Base-by-base conservation (phyloP, 2,113 vertebrate genomes). In the Numenius arquata region DNA sequence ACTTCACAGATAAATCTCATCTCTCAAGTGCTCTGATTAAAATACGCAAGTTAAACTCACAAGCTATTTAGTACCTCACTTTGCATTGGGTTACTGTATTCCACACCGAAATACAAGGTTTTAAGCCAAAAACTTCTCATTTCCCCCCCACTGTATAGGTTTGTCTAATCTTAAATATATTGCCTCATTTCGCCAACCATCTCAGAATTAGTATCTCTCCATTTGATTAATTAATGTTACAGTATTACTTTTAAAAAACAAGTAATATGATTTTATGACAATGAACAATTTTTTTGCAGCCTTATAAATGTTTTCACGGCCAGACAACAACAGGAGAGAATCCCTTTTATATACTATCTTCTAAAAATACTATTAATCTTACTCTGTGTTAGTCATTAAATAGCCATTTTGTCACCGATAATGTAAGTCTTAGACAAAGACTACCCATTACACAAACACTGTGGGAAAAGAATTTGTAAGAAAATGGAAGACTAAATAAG, bases 401-500 rank as follows among this genome's bases (percentile, higher is more conserved):
- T 4, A 58, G 50, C 55, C 25, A 67, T 56, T 84, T 75, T 75
- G 56, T 81, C 94, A 85, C 22, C 23, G 26, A n/a, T n/a, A 80
- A 47, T 6, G 0, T 8, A 34, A 38, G 10, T 63, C 63, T 47
- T 81, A n/a, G 62, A 47, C 15, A 71, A 88, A 86, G 61, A 63
- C 74, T 71, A 80, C 11, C 12, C 81, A 74, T 73, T 85, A 96
- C 89, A 89, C n/a, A 86, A 76, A 70, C 48, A 50, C 61, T 8
- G 55, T 56, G 55, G 94, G 47, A 90, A 92, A 93, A 97, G 58
- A 90, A 91, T 81, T 65, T 93, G 92, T 89, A 97, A 98, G 88
- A 97, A 97, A 97, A 74, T 80, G 74, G 94, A 95, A 94, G 97
- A 98, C 97, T 93, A 96, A 96, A 72, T 97, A 98, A 98, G 98